phyloP scores from a whole-genome alignment of 2,797 vertebrate genomes.

The Chaunax sp. region DNA sequence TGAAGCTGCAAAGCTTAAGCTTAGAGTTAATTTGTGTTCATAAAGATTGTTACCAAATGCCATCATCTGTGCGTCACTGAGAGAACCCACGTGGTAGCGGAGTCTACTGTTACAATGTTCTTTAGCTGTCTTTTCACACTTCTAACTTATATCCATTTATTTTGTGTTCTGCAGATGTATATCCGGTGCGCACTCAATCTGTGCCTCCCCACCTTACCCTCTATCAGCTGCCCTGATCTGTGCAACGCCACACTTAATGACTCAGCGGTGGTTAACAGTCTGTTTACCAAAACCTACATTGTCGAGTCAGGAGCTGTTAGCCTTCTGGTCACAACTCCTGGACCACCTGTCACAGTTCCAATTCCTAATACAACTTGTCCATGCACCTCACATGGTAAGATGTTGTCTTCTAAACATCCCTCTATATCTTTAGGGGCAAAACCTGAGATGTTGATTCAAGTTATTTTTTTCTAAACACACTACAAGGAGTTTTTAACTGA shows the following conservation, averaged over 20 bases:
- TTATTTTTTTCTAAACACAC: neutral
- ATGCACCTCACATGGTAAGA: constrained; percentile 63
- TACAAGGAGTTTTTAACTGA: neutral
- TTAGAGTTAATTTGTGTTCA: no score
- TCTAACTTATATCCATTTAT: neutral
- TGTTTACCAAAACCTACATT: constrained; percentile 60
- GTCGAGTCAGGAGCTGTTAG: constrained; percentile 64
- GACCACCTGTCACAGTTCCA: neutral
- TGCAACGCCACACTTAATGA: constrained; percentile 19
- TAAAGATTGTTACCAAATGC: no score
- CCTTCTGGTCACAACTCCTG: constrained; percentile 35
- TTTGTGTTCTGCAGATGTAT: constrained; percentile 70
- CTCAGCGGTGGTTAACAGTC: neutral
- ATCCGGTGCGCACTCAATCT: constrained; percentile 71
- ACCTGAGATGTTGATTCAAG: neutral
- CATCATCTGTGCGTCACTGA: no score
- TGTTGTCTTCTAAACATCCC: neutral
- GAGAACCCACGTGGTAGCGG: no score
- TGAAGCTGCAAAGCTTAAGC: no score
- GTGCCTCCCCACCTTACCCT: constrained; percentile 68
- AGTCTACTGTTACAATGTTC: neutral
- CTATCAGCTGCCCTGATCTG: constrained; percentile 59
- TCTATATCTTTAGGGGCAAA: neutral
- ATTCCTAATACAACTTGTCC: rapidly evolving
- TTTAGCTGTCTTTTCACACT: neutral